Conservation (phyloP, 1,140 invertebrate genomes). For the Dreissena polymorpha region DNA sequence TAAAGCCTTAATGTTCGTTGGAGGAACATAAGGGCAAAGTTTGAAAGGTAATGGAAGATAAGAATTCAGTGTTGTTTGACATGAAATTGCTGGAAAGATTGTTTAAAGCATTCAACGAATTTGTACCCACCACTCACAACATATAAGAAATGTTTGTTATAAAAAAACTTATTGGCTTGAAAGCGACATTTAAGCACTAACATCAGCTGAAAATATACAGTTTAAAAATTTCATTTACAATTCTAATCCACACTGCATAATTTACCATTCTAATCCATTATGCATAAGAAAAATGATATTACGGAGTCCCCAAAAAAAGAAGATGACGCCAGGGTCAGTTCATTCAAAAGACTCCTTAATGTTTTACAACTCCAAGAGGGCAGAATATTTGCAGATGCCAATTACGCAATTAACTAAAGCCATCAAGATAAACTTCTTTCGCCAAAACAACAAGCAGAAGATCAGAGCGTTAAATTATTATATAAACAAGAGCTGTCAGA, state of each 20-base stretch:
- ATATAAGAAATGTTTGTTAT: too few relatives aligned
- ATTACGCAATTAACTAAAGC: slow-evolving; percentile 15
- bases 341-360: slow-evolving; percentile 7
- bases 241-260: background rate
- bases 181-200: slow-evolving; percentile 9
- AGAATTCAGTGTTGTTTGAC: too few relatives aligned
- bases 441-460: slow-evolving; percentile 1
- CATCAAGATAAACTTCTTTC: background rate
- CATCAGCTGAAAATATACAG: background rate
- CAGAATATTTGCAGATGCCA: slow-evolving; percentile 10
- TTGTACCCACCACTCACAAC: too few relatives aligned
- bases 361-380: background rate
- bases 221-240: background rate
- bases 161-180: too few relatives aligned
- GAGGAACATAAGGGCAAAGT: too few relatives aligned
- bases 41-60: too few relatives aligned
- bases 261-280: too few relatives aligned
- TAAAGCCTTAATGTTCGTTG: too few relatives aligned
- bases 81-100: too few relatives aligned
- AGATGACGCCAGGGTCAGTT: background rate
- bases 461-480: background rate
- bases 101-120: too few relatives aligned
- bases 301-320: background rate
- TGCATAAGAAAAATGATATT: background rate
- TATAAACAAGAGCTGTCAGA: too few relatives aligned